Conservation (phyloP, 2,113 vertebrate genomes). For the Promerops cafer region DNA sequence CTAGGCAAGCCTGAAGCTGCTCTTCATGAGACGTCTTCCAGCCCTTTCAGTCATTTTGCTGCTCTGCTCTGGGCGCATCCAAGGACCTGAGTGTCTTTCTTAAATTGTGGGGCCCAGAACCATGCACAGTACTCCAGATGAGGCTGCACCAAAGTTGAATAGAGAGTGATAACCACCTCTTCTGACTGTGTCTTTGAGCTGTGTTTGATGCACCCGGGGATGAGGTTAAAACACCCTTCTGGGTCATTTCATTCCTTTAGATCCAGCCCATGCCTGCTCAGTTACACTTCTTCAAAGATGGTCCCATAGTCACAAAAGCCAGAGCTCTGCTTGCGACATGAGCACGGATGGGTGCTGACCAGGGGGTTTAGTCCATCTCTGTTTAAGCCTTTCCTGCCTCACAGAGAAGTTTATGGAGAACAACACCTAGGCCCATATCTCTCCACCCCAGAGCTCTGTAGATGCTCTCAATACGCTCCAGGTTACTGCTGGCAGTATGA, state of each 20-base stretch:
- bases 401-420: neutral
- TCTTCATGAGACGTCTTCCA: neutral
- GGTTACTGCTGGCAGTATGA: neutral
- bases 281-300: neutral
- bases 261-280: neutral
- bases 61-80: neutral
- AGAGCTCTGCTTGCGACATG: neutral
- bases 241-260: neutral
- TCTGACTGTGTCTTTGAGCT: neutral
- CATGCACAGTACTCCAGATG: neutral
- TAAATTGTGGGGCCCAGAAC: neutral
- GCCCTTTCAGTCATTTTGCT: neutral
- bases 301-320: neutral
- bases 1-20: neutral
- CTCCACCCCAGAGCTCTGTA: neutral
- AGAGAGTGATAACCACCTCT: neutral
- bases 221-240: neutral
- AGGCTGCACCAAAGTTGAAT: neutral
- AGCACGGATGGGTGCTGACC: neutral
- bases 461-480: neutral
- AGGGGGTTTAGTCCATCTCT: neutral
- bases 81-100: neutral
- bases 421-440: neutral
- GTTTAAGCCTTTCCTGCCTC: neutral
- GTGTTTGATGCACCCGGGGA: neutral